These are phyloP conservation scores for Hydrophis major DNA, from an alignment of 2,797 vertebrate genomes.

Conservation along the genomic window DNA sequence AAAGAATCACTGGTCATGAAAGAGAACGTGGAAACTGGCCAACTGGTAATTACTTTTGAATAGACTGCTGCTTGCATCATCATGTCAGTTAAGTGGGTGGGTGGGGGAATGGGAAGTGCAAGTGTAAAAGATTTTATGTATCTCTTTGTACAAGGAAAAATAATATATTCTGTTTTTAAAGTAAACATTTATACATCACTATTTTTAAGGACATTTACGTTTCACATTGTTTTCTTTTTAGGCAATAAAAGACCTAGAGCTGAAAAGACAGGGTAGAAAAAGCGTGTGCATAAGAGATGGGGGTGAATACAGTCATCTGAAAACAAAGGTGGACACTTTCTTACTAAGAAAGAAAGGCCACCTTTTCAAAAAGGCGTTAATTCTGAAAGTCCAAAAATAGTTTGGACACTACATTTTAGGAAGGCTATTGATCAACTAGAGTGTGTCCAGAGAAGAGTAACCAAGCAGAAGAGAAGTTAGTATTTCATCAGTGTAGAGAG, in stretches of 20 bases:
- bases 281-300: background rate
- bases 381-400: background rate
- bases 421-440: background rate
- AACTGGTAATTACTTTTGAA: background rate
- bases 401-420: background rate
- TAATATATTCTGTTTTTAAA: background rate
- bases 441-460: background rate
- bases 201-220: background rate
- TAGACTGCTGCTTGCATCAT: background rate
- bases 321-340: background rate
- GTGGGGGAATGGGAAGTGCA: background rate
- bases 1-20: conserved; percentile 1
- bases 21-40: background rate
- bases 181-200: background rate
- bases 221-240: background rate
- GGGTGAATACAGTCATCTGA: background rate
- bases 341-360: conserved; percentile 2
- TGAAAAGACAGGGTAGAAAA: background rate
- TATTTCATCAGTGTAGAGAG: background rate
- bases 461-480: background rate
- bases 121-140: background rate
- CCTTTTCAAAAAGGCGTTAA: conserved; percentile 31
- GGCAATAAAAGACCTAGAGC: background rate
- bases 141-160: background rate
- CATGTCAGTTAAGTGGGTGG: background rate